A percentile compares a stretch with the other conserved stretches of the same genome.
phyloP scores from a whole-genome alignment of 2,888 invertebrate genomes.

The Limnephilus marmoratus region DNA sequence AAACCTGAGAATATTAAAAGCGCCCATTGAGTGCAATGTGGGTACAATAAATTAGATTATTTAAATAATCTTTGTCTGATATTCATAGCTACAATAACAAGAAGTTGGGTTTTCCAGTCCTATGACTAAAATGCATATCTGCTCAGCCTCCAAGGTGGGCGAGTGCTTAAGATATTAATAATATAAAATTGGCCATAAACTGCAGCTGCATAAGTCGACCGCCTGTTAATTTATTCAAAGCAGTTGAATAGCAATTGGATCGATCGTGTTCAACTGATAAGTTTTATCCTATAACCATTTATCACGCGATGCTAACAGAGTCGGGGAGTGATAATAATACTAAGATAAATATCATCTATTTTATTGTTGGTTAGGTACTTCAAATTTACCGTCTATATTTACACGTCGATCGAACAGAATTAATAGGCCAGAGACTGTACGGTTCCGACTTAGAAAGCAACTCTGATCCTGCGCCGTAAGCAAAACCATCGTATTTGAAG shows the following conservation, averaged over 20 bases:
- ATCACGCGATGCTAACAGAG: neutral
- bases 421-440: too few species aligned
- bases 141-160: neutral
- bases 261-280: constrained; percentile 27
- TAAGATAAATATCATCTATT: neutral
- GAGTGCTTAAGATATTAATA: neutral
- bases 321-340: neutral
- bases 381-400: too few species aligned
- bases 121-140: constrained; percentile 21
- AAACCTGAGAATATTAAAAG: too few species aligned
- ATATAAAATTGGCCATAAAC: constrained; percentile 11
- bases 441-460: too few species aligned
- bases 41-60: neutral
- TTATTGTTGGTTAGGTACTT: too few species aligned
- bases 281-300: constrained; percentile 28
- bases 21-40: neutral
- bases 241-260: neutral
- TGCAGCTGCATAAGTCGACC: constrained; percentile 13
- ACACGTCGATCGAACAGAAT: too few species aligned
- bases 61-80: neutral
- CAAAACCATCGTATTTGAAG: too few species aligned
- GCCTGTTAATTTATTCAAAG: constrained; percentile 22
- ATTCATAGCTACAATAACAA: neutral
- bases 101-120: constrained; percentile 12
- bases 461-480: too few species aligned